Evolutionary conservation across 53 echinoderm and acorn worm genomes (phyloP), one percentile per base, ranked within the genome.

Genomic region (Echinometra lucunter): DNA sequence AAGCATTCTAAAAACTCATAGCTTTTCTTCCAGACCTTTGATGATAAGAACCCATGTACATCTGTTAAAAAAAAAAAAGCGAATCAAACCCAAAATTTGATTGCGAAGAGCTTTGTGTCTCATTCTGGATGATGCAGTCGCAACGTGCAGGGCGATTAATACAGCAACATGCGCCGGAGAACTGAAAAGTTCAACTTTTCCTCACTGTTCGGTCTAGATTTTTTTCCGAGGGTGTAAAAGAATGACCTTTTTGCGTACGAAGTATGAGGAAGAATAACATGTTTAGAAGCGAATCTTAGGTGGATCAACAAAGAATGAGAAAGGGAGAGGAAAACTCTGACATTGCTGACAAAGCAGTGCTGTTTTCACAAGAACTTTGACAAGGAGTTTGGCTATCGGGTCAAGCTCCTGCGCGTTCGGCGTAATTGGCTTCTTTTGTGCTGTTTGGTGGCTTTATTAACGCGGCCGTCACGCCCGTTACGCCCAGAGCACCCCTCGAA

Each of bases 361-460:
- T 91, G 72, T 91, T 91, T 66, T 91, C 66, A 67, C 47, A 44
- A 44, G 91, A 91, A 45, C 45, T 69, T 70, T 70, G 27, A 91
- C 91, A 91, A 91, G 91, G 44, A 45, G 53, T 44, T 91, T 70
- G 69, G 42, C 91, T 28, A 23, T 16, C 27, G 91, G 91, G 66
- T 23, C 37, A 42, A 66, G 35, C 37, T 19, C 49, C 85, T 13
- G 11, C 18, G 11, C n/a, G 85, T 45, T 35, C 30, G 16, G 11
- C 23, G 37, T 91, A 67, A 91, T 91, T 66, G 91, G 69, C 91
- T 91, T 69, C 91, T 91, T 91, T 91, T 91, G 69, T 91, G 45
- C 16, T 42, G 23, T 45, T 60, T 45, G 63, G 45, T 45, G 66
- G 91, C 66, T 34, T 70, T 44, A 66, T 27, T 69, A 69, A 67